Base-by-base conservation (phyloP, 2,888 invertebrate species). In the Dryadula phaetusa region DNA sequence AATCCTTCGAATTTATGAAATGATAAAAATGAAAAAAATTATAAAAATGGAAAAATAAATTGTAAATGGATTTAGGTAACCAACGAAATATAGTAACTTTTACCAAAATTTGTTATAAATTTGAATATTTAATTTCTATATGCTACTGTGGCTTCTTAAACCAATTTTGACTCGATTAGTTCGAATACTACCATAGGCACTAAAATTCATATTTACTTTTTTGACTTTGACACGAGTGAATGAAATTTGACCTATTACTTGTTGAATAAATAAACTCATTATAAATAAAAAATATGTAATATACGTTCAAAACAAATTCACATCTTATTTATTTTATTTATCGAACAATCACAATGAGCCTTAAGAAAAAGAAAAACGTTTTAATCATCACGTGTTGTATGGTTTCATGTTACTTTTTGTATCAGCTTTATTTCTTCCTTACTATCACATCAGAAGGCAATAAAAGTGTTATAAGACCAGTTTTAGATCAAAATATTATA, bases 381-480 rank as follows among this genome's bases (percentile, higher is more conserved):
- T 82, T 92, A 37, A 74, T 87, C 16, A 65, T 92, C 16, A 81
- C 91, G 61, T 44, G 84, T 22, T 87, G 83, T 70, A 80, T 88
- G 79, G 79, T 84, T 22, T 66, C 83, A 64, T 81, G 86, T 81
- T 92, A 87, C 61, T 88, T 87, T 69, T 56, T 92, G 10, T 92
- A 92, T 73, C 92, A 92, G 72, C 72, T 92, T 61, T 92, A 91
- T 77, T 91, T 92, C 76, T 92, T 92, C 72, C 69, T 86, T 20
- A 78, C 85, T 1, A 86, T 92, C 64, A 79, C 87, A 25, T 85
- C 91, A 2, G 87, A 86, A 72, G 72, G 79, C 32, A 76, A 74
- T 53, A 77, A 72, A n/a, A 82, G 75, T 49, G 82, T 76, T 71
- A 75, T 87, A 5, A 74, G 84, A 58, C 82, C 85, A 47, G 77